These are phyloP conservation scores for Pedionomus torquatus DNA, from an alignment of 2,113 vertebrate species.

Conservation along the genomic window DNA sequence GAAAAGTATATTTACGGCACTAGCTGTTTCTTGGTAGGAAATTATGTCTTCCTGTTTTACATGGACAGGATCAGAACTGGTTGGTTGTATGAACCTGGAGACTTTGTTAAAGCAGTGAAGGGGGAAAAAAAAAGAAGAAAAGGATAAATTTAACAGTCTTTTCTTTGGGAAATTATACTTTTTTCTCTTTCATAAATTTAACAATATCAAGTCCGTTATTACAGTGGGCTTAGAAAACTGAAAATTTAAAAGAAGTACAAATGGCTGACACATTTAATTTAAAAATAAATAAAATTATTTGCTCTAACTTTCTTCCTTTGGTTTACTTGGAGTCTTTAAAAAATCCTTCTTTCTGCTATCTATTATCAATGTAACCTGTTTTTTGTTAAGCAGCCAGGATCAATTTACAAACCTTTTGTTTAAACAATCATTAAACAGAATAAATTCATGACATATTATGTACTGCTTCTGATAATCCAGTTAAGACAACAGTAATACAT, in stretches of 20 bases:
- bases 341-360: not conserved
- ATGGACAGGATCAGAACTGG: not conserved
- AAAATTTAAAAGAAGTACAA: not conserved
- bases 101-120: not conserved
- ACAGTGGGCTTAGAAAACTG: not conserved
- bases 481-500: not conserved
- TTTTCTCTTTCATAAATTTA: not conserved
- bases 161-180: not conserved
- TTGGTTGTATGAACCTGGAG: not conserved
- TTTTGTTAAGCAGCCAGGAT: not conserved
- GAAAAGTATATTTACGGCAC: not conserved
- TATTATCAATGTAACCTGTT: not conserved
- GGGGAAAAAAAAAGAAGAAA: not conserved
- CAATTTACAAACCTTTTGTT: not conserved
- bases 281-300: not conserved
- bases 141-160: not conserved
- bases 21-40: not conserved
- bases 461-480: not conserved
- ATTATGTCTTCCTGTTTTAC: not conserved
- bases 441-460: not conserved
- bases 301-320: not conserved
- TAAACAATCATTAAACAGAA: not conserved
- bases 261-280: rapidly evolving
- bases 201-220: not conserved
- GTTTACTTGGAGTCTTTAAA: not conserved